Evolutionary conservation across 2,888 invertebrate genomes (phyloP), one percentile per base, ranked within the genome.

Genomic region (Metallyticus violacea): DNA sequence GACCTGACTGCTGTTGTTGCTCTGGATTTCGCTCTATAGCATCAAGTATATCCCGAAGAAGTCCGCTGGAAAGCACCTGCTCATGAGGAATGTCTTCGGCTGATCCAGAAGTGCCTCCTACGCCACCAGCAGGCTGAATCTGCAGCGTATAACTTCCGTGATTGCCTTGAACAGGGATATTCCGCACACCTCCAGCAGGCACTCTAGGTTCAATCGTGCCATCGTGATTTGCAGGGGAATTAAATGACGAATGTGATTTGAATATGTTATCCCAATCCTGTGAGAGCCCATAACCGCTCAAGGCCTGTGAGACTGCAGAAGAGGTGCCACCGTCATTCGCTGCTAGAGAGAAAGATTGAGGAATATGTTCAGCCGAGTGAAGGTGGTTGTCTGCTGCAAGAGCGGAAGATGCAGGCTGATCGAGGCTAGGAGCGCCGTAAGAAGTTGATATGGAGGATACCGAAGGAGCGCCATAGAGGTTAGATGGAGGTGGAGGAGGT

Each of bases 41-140:
- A 88, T 96, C 95, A 2, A 97, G 91, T 86, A 97, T 97, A 85
- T 97, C 96, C 90, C 97, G 96, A 1, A 97, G 91, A 0, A 97
- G 92, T 1, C 96, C 97, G 90, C 97, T 95, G 0, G 96, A 96
- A 0, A 97, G 91, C 0, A 97, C 93, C 90, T 97, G 96, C 22
- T 96, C 95, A 89, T 97, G 97, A 85, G 96, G 94, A 27, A 90
- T 93, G 88, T 93, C 93, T 7, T 92, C 92, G 5, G 92, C 92
- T 26, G 91, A 91, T 0, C 93, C 93, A 80, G 90, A 90, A 22
- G 40, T 4, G 89, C 90, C 93, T 0, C 91, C 90, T 90, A 92
- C 90, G 15, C 93, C 93, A 89, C 95, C 94, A 0, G 96, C 95
- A 0, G 96, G 93, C 90, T 96, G 96, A 83, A 97, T 96, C 90